Evolutionary conservation across 2,797 vertebrate genomes (phyloP), one percentile per base, ranked within the genome.

Genomic region (Lemur catta): DNA sequence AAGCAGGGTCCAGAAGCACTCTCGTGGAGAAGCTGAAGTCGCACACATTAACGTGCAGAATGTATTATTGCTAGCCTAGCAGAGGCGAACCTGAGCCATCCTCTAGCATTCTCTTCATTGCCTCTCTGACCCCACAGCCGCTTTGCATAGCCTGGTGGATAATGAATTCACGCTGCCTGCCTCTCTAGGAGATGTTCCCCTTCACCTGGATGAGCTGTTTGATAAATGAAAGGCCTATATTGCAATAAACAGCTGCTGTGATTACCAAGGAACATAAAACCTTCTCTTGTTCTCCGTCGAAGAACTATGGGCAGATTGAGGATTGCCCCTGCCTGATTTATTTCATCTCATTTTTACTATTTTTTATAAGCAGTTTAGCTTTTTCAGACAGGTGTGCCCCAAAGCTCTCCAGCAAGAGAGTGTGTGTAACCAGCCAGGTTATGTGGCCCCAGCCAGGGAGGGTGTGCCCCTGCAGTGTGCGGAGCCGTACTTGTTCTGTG

Each of bases 201-300:
- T 75, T 93, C 79, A 43, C 96, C 93, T 91, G 81, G 81, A 97
- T 41, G 94, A 96, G 84, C 52, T 96, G 84, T 91, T 65, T 95
- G 82, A 63, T 93, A 97, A 97, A 97, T 94, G 93, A 90, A 97
- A 98, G 97, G 93, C 48, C 94, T 87, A 35, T 87, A 88, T 88
- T 95, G 72, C 7, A 13, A 75, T 95, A 97, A 97, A 94, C 80
- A 98, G 35, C 95, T 97, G 48, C 88, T 96, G 30, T 95, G 96
- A 97, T 97, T 97, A 90, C 92, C 92, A 75, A 92, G 43, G 72
- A 97, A 63, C 67, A 84, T 69, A 95, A 97, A 98, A 84, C 89
- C 88, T 91, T 92, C 75, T 82, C 75, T 97, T 98, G 76, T 96
- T 89, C 86, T 91, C 92, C 95, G 80, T 96, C 92, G 48, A 65